A percentile compares a stretch with the other conserved stretches of the same genome.
phyloP scores from a whole-genome alignment of 2,113 vertebrate genomes.

The Lichenostomus cassidix region DNA sequence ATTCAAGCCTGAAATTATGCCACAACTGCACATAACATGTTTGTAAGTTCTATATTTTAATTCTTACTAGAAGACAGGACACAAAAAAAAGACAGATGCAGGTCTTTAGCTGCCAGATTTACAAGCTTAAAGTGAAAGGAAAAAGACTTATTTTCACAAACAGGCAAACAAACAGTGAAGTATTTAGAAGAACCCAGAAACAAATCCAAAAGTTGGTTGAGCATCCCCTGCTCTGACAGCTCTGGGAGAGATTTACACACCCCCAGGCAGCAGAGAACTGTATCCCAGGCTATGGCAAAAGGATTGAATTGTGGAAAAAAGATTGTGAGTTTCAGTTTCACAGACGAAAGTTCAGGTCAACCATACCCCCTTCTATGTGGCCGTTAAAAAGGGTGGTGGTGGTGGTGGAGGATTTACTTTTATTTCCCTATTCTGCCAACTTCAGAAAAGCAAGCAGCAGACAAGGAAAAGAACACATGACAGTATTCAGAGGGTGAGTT shows the following conservation, averaged over 20 bases:
- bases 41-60: neutral
- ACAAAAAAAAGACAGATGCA: neutral
- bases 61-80: neutral
- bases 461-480: neutral
- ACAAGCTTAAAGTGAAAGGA: neutral
- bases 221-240: neutral
- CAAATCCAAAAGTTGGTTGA: neutral
- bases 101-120: neutral
- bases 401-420: neutral
- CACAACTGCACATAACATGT: fast-evolving
- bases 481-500: neutral
- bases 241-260: neutral
- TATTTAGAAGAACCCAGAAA: neutral
- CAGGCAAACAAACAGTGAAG: neutral
- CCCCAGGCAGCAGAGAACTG: neutral
- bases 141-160: neutral
- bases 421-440: neutral
- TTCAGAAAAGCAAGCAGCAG: neutral
- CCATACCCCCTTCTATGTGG: neutral
- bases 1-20: neutral
- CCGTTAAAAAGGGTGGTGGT: neutral
- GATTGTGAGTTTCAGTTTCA: neutral
- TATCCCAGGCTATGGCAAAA: neutral
- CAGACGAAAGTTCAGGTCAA: neutral
- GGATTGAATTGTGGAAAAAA: neutral